Evolutionary conservation across 2,113 vertebrate genomes (phyloP), one percentile per base, ranked within the genome.

Genomic region (Garra rufa): DNA sequence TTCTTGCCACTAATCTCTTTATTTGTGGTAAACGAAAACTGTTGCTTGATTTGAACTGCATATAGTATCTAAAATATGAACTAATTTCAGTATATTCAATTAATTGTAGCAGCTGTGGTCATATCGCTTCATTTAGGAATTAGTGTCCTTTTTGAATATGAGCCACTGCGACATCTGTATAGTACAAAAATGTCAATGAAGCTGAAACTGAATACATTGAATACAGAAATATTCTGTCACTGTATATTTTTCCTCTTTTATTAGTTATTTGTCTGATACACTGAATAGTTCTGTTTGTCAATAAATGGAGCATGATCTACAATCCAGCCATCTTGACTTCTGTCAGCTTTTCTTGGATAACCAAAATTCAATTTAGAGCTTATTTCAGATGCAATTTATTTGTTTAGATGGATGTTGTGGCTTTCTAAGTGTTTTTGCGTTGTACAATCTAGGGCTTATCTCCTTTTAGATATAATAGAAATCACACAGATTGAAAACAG

Each of bases 281-380:
- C 52, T 86, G 19, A 89, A 81, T 76, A 85, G 85, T 88, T 87
- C 85, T 91, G 92, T 87, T 85, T 91, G 92, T 93, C 92, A 92
- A 91, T 91, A 93, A 85, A 85, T 55, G 11, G 17, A 30, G 30
- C 28, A 38, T 77, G 26, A 71, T 76, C 11, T 57, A n/a, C 71
- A 82, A 78, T n/a, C 44, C 11, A 61, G 13, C n/a, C 24, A 30
- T 21, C 44, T 77, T 43, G 46, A 82, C 14, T 59, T 26, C 9
- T 65, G 13, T 75, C 1, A 74, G 13, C 43, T 74, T 13, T 71
- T 71, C 3, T 55, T 59, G 50, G 6, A 6, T 30, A 6, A 30
- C 3, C 41, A 73, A 14, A 44, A 71, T 44, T 2, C 6, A 24
- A 24, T 71, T 24, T 26, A 73, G 10, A 44, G 2, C 9, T 34